Evolutionary conservation across 2,888 invertebrate genomes (phyloP), one percentile per base, ranked within the genome.

Genomic region (Mythimna lalbum): DNA sequence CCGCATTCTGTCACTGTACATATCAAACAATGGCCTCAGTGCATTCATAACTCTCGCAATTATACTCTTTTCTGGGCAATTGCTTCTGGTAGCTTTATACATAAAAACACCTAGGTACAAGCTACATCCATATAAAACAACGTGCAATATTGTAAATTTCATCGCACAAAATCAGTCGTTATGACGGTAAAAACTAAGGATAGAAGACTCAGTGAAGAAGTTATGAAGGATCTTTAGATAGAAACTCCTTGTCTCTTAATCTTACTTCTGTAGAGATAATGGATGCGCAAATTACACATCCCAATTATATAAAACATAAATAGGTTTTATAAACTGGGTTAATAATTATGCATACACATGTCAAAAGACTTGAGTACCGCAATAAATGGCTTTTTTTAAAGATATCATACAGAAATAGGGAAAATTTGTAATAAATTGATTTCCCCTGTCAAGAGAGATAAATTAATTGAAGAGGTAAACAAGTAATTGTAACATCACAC

Each of bases 1-100:
- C 97, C 96, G 94, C 99, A 99, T 90, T 97, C 97, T 90, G 98
- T 96, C 96, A 98, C 98, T 98, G 96, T 97, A 76, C 71, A 88
- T 71, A 86, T 78, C 66, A 80, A 78, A 84, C 63, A 66, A 73
- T 69, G 63, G 59, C 36, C 64, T 73, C 43, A 82, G 73, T 76
- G 47, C 63, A 69, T 72, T 75, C 66, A 19, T 49, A 72, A 68
- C 59, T 36, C 56, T 43, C 21, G 14, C 60, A 50, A 55, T 64
- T 14, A 23, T 61, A 3, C n/a, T 36, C 19, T 56, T 49, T 27
- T 27, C 36, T 57, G 27, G 43, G 27, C 21, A 63, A 7, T 19
- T n/a, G 9, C 52, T 47, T 62, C 19, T 33, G 52, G 31, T 64
- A 49, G 43, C 47, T 17, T 43, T 50, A 55, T 63, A 27, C 68